These are phyloP conservation scores for Orycteropus afer DNA, from an alignment of 2,113 vertebrate genomes.

Conservation along the genomic window DNA sequence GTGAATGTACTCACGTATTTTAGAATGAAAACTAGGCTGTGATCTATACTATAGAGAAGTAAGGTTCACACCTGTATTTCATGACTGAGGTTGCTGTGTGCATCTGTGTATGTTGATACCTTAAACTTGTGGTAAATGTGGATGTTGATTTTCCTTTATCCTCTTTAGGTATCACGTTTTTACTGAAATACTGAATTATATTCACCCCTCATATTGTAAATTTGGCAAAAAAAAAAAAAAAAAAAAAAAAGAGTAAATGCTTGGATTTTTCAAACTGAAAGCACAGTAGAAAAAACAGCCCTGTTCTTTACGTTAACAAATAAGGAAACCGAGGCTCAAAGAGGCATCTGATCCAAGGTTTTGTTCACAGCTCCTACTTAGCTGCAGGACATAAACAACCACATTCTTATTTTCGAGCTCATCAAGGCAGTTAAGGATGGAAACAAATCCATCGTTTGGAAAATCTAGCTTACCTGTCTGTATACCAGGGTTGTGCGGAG, in stretches of 20 bases:
- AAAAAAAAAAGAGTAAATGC: not conserved
- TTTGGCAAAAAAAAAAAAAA: not conserved
- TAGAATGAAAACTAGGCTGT: constrained; percentile 1
- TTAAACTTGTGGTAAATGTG: not conserved
- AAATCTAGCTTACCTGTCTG: not conserved
- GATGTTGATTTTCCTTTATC: not conserved
- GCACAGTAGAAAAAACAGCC: not conserved
- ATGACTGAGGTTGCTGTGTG: not conserved
- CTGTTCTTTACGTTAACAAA: constrained; percentile 19
- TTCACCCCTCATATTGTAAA: not conserved
- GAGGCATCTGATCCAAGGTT: not conserved
- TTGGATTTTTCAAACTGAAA: not conserved
- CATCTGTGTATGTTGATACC: not conserved
- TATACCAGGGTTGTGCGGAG: not conserved
- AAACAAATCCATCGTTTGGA: not conserved
- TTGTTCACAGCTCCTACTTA: not conserved
- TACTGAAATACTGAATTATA: not conserved
- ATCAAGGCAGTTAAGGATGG: not conserved
- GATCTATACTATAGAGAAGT: not conserved
- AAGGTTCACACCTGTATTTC: not conserved
- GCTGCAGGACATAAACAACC: not conserved
- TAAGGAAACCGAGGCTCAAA: constrained; percentile 6
- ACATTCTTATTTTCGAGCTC: not conserved
- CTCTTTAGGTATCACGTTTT: not conserved
- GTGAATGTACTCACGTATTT: not conserved